Evolutionary conservation across 2,888 invertebrate species (phyloP), one percentile per base, ranked within the genome.

Genomic region (Drosophila demipolita): DNA sequence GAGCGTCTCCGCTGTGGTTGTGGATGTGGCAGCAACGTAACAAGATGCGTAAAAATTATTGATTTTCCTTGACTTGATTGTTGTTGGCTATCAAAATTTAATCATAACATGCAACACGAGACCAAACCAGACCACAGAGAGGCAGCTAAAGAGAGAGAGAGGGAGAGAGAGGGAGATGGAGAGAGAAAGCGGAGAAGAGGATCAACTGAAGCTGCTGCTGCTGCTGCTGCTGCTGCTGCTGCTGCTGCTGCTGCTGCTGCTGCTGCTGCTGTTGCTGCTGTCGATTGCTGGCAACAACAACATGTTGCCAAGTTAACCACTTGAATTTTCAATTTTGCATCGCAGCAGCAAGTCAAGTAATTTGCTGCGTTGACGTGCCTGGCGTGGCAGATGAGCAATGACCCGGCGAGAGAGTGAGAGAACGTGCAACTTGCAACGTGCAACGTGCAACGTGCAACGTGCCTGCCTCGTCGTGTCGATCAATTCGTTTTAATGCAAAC

Each of bases 21-120:
- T 20, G 53, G 45, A 38, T 70, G 23, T 61, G 75, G 62, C 64
- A 38, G 55, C 60, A 79, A 52, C 78, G 86, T 90, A 92, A 92
- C 91, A 91, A 92, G 90, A 91, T 89, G 90, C 89, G 90, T 91
- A 85, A 89, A 91, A 92, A 88, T 91, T 91, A 91, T 91, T 91
- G 91, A 91, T 92, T 91, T 91, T 89, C 90, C 83, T 71, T 80
- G 90, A 86, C 89, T 86, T 86, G 86, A 89, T 87, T 87, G 87
- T 87, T 89, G 89, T 87, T 87, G 86, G 86, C 89, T 87, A 91
- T 88, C 90, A 83, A 90, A 84, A 90, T 90, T 90, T 90, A 91
- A 91, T 90, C 90, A 89, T 82, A 90, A 88, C 89, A 90, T 90
- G 87, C 87, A 79, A 64, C 78, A 69, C 69, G 62, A 68, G 69